phyloP scores from a whole-genome alignment of 2,113 vertebrate species.

The Caretta caretta region DNA sequence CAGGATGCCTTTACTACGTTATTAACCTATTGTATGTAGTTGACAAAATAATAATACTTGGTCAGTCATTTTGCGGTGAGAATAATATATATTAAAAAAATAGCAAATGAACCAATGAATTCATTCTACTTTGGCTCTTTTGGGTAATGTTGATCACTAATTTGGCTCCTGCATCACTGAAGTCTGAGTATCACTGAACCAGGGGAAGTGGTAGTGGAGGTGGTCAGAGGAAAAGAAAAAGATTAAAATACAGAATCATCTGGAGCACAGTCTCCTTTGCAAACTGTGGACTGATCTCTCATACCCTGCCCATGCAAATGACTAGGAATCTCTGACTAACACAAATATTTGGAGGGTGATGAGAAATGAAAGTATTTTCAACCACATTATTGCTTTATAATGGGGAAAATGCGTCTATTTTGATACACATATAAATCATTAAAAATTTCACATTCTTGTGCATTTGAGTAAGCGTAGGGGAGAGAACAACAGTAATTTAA shows the following conservation, averaged over 20 bases:
- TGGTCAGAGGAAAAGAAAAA: neutral
- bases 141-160: neutral
- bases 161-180: neutral
- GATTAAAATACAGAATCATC: neutral
- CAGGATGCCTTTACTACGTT: neutral
- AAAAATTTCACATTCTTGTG: conserved; percentile 2
- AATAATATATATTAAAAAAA: neutral
- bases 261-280: neutral
- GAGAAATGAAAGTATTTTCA: conserved; percentile 33
- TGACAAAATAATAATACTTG: neutral
- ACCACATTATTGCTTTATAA: conserved; percentile 19
- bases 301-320: neutral
- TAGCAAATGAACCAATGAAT: neutral
- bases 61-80: neutral
- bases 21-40: neutral
- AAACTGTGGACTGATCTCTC: neutral
- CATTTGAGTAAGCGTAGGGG: neutral
- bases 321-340: conserved; percentile 16
- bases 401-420: neutral
- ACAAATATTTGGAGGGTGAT: neutral
- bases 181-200: too few relatives aligned
- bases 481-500: conserved; percentile 42
- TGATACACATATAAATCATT: conserved; percentile 24
- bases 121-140: neutral
- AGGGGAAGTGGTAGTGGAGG: neutral